These are phyloP conservation scores for Centropus unirufus DNA, from an alignment of 2,113 vertebrate genomes.

Conservation along the genomic window DNA sequence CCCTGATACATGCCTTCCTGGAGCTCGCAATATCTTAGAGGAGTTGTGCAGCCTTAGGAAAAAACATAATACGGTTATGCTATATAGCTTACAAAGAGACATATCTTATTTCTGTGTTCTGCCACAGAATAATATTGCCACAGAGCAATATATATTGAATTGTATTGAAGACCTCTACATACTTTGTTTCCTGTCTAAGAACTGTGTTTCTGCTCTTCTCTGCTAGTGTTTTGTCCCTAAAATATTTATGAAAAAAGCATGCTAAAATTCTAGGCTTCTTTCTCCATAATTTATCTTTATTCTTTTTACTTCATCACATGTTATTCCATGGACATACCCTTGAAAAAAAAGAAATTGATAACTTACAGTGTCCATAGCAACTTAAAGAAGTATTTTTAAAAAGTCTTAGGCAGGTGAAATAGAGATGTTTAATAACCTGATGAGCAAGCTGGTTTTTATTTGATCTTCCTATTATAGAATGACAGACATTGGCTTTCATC, in stretches of 20 bases:
- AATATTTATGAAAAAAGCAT: background rate
- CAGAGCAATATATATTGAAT: background rate
- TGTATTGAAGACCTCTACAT: background rate
- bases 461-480: slow-evolving; percentile 39
- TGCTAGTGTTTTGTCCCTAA: background rate
- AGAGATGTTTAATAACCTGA: background rate
- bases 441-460: slow-evolving; percentile 36
- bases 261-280: background rate
- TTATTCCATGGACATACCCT: background rate
- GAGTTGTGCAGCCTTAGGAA: background rate
- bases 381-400: background rate
- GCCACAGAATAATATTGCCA: too few species aligned
- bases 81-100: background rate
- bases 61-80: background rate
- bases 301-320: background rate
- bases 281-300: background rate
- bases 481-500: slow-evolving; percentile 47
- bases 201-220: background rate
- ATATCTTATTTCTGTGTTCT: background rate
- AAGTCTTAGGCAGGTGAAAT: background rate
- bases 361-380: background rate
- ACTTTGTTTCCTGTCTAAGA: background rate
- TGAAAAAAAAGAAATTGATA: background rate
- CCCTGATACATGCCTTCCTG: background rate
- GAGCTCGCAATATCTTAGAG: background rate